Evolutionary conservation across 1,140 invertebrate species (phyloP).

Genomic region (Homalodisca vitripennis): DNA sequence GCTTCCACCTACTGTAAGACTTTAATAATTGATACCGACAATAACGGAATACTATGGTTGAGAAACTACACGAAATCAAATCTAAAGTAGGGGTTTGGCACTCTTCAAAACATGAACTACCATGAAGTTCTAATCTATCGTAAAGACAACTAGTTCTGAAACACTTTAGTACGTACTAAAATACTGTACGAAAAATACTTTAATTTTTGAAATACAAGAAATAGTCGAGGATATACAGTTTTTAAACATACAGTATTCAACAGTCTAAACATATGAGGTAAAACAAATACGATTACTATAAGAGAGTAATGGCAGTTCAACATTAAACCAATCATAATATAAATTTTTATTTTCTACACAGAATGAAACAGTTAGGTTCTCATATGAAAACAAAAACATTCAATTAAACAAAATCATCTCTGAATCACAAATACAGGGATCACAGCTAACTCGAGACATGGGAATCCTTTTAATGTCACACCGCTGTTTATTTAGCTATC

Average conservation of each 20-base stretch:
- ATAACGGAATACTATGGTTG: not conserved
- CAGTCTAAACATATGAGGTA: not conserved
- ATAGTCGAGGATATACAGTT: not conserved
- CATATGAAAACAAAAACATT: not conserved
- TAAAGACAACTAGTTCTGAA: not conserved
- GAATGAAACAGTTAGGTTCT: too few relatives aligned
- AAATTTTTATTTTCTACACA: not conserved
- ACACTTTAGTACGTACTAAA: not conserved
- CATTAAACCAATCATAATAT: not conserved
- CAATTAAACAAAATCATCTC: not conserved
- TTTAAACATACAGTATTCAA: not conserved
- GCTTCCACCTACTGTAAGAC: too few relatives aligned
- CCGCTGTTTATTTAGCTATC: too few relatives aligned
- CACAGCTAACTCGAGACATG: too few relatives aligned
- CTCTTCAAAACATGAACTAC: not conserved
- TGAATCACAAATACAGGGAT: not conserved
- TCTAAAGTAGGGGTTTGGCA: not conserved
- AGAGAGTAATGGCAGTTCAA: not conserved
- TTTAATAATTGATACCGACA: not conserved
- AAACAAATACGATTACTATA: not conserved
- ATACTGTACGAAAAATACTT: constrained; percentile 2
- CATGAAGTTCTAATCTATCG: not conserved
- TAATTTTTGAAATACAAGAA: not conserved
- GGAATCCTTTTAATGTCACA: too few relatives aligned
- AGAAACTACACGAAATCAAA: not conserved